These are phyloP conservation scores for Oryzias melastigma DNA, from an alignment of 2,113 vertebrate genomes.

Conservation along the genomic window DNA sequence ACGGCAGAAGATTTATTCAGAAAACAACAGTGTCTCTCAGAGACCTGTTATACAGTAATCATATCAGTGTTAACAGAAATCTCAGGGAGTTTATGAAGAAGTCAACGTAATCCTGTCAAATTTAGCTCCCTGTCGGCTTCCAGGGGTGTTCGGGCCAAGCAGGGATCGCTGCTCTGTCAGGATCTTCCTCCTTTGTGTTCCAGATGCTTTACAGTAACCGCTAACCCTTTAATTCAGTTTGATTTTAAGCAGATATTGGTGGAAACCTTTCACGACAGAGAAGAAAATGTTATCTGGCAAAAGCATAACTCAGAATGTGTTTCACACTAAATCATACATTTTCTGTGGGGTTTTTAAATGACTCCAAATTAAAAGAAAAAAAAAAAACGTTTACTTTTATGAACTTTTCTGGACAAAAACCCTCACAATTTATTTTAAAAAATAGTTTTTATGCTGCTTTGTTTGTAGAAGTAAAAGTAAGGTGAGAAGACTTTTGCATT, in stretches of 20 bases:
- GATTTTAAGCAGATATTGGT: conserved; percentile 60
- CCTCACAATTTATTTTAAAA: conserved; percentile 48
- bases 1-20: conserved; percentile 19
- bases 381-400: conserved; percentile 40
- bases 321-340: conserved; percentile 51
- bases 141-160: conserved; percentile 16
- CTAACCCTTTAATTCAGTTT: conserved; percentile 44
- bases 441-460: conserved; percentile 20
- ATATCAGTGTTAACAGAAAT: conserved; percentile 27
- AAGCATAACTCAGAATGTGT: conserved; percentile 38
- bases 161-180: conserved; percentile 14
- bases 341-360: conserved; percentile 36
- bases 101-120: conserved; percentile 39
- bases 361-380: conserved; percentile 32
- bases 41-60: conserved; percentile 40
- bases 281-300: conserved; percentile 45
- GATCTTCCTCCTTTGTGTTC: conserved; percentile 35
- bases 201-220: conserved; percentile 64
- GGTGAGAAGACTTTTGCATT: conserved; percentile 20
- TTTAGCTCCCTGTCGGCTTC: conserved; percentile 29
- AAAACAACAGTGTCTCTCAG: conserved; percentile 27
- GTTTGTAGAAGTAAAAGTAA: conserved; percentile 13
- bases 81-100: conserved; percentile 40
- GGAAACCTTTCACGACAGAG: conserved; percentile 52
- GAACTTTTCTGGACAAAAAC: conserved; percentile 50